Evolutionary conservation across 2,797 vertebrate species (phyloP), one percentile per base, ranked within the genome.

Genomic region (Paedocypris micromegethes): DNA sequence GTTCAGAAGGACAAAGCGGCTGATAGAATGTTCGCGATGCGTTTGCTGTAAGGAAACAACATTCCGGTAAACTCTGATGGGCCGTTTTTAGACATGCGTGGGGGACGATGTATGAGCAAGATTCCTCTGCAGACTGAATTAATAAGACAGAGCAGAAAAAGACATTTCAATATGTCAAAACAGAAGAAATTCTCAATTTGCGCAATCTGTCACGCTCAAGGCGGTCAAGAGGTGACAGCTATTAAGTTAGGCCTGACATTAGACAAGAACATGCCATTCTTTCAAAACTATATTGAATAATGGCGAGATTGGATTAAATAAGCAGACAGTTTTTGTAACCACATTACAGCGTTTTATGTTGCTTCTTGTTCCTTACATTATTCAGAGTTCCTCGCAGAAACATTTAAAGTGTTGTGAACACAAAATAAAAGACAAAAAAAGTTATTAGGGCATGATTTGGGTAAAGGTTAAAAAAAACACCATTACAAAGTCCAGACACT

Each of bases 61-160:
- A 68, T 70, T 63, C 58, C 58, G 55, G 50, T 60, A 70, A 58
- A 50, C 50, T 59, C 49, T 70, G 55, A 64, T 55, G 50, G 51
- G 49, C 45, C 62, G 45, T 46, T 55, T 9, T 42, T 72, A 60
- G 38, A 65, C 62, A 9, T n/a, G 57, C 6, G 47, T 7, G 65
- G 60, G 66, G 70, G 60, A 23, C 50, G 46, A 58, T 53, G 69
- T 41, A 56, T 69, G 50, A 69, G 64, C 53, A 60, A 44, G 57
- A 68, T 69, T 70, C 62, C 61, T 65, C 23, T 1, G 61, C 45
- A 49, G 54, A 56, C 41, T 67, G 64, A 66, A 51, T 64, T 65
- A 74, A 59, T 70, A 64, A 44, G 49, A 44, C 3, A 8, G 5
- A 43, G 46, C n/a, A 54, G 46, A 58, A 48, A 51, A n/a, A 72